Percentiles rank a stretch among this genome's conserved stretches.
Conservation (phyloP, 2,113 vertebrate genomes). For the Buteo buteo region DNA sequence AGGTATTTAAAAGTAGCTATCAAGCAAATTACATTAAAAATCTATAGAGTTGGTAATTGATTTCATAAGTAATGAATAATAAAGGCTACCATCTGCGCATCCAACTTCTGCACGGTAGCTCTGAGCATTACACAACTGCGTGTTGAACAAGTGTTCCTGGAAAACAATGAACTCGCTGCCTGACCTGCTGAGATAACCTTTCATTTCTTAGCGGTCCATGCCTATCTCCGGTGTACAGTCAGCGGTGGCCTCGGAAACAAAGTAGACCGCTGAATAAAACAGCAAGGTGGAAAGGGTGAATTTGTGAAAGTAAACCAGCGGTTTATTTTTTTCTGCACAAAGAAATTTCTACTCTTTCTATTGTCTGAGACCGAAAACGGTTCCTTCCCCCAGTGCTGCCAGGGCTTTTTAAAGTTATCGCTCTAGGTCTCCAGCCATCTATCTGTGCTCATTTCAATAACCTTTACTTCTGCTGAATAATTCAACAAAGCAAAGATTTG, state of each 20-base stretch:
- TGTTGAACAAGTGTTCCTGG: background rate
- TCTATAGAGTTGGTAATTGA: background rate
- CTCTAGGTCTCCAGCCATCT: background rate
- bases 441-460: background rate
- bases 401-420: background rate
- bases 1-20: background rate
- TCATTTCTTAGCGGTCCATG: accelerated
- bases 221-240: background rate
- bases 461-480: conserved; percentile 23
- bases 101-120: background rate
- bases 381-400: background rate
- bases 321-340: background rate
- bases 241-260: background rate
- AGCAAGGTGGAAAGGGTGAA: background rate
- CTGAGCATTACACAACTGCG: accelerated
- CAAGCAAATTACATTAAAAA: background rate
- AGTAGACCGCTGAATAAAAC: background rate
- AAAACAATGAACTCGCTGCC: background rate
- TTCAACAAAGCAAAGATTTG: conserved; percentile 23
- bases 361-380: background rate
- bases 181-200: background rate
- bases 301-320: background rate
- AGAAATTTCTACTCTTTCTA: background rate
- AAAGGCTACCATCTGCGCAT: background rate
- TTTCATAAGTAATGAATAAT: background rate